A percentile compares a stretch with the other conserved stretches of the same genome.
Conservation (phyloP, 1,140 invertebrate species). For the Camponotus floridanus region DNA sequence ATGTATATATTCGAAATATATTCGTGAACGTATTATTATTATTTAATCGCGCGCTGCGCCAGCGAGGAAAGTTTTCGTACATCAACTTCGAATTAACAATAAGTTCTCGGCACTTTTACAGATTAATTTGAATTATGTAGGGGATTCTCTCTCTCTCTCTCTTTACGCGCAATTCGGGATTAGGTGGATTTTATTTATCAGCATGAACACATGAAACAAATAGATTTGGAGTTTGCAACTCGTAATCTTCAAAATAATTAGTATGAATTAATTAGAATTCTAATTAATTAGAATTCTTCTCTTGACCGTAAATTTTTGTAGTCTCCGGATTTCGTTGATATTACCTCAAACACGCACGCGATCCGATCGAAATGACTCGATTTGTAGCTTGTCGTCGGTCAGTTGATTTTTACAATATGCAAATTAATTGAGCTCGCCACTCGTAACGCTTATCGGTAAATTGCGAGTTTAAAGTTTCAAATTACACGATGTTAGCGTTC, state of each 20-base stretch:
- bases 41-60: too few relatives aligned
- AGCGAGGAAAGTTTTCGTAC: neutral
- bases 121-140: conserved; percentile 21
- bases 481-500: conserved; percentile 59
- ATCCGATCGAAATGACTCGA: neutral
- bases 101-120: neutral
- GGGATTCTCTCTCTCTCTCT: neutral
- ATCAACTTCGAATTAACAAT: neutral
- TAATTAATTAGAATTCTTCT: neutral
- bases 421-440: conserved; percentile 52
- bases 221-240: neutral
- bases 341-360: neutral
- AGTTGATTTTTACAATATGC: conserved; percentile 49
- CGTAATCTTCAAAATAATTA: conserved; percentile 36
- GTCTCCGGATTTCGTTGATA: conserved; percentile 6
- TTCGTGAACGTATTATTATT: neutral
- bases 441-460: conserved; percentile 58
- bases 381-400: neutral
- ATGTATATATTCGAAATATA: conserved; percentile 31
- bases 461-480: conserved; percentile 51
- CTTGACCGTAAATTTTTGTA: neutral
- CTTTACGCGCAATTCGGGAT: neutral
- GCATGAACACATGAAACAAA: neutral
- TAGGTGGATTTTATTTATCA: conserved; percentile 34
- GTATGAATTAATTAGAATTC: conserved; percentile 12